Conservation (phyloP, 2,888 invertebrate genomes). For the Esperia sulphurella region DNA sequence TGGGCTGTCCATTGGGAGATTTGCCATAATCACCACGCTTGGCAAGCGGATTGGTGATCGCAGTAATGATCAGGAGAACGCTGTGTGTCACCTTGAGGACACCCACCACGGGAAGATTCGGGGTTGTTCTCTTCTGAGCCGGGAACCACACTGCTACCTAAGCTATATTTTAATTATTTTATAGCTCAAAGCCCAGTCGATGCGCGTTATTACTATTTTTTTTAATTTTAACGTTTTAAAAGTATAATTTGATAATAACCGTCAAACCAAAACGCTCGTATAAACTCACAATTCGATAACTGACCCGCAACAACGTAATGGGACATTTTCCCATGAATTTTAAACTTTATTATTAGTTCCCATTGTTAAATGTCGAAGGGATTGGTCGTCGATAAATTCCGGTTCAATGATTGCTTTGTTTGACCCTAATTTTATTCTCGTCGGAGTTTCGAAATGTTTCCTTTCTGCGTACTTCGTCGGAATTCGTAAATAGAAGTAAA, state of each 20-base stretch:
- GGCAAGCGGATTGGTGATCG: no score
- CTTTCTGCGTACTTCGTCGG: background rate
- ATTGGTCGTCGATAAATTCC: conserved; percentile 8
- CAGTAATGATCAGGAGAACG: no score
- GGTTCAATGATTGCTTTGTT: conserved; percentile 5
- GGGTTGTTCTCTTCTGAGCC: no score
- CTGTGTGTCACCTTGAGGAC: no score
- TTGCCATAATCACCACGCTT: no score
- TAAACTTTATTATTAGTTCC: conserved; percentile 1
- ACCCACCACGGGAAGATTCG: no score
- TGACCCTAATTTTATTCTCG: background rate
- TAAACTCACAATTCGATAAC: background rate
- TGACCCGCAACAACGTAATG: background rate
- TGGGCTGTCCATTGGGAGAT: no score
- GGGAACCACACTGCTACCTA: no score
- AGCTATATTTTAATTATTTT: no score
- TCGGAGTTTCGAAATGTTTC: background rate
- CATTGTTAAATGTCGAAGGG: conserved; percentile 7
- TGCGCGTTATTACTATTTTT: no score
- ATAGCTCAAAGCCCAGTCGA: no score
- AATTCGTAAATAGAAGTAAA: background rate
- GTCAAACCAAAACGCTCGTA: background rate
- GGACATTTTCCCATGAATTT: conserved; percentile 3
- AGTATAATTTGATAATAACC: background rate
- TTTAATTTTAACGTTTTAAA: no score